Evolutionary conservation across 2,113 vertebrate genomes (phyloP).

Genomic region (Marcusenius ussheri): DNA sequence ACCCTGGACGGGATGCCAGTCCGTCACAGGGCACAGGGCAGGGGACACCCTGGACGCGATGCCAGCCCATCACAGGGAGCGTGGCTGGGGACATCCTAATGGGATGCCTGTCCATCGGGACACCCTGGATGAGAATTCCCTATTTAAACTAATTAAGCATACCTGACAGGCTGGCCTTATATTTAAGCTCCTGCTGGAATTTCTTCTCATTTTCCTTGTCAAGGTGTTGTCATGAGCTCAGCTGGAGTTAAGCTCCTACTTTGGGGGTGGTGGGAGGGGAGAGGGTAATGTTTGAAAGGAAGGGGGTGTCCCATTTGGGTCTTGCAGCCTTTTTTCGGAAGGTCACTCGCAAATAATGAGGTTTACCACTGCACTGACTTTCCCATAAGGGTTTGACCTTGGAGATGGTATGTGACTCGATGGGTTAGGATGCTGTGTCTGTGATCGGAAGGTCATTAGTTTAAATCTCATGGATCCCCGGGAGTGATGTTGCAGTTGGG

Average conservation of each 20-base stretch:
- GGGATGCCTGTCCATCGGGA: not conserved
- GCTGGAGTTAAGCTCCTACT: not conserved
- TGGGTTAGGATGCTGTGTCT: not conserved
- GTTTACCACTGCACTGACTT: not conserved
- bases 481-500: not conserved
- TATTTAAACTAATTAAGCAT: not conserved
- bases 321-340: not conserved
- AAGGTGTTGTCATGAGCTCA: not conserved
- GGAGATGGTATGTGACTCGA: not conserved
- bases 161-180: not conserved
- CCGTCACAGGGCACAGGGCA: not conserved
- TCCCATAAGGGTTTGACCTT: not conserved
- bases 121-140: not conserved
- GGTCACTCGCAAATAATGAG: constrained; percentile 5
- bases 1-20: not conserved
- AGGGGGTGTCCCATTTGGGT: not conserved
- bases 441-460: not conserved
- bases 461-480: not conserved
- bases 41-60: no score
- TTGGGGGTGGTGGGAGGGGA: not conserved
- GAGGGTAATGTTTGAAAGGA: not conserved
- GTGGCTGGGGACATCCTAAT: not conserved
- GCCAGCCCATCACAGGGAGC: not conserved
- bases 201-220: not conserved
- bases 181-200: not conserved